Conservation (phyloP, 2,113 vertebrate genomes). For the Mus spicilegus region DNA sequence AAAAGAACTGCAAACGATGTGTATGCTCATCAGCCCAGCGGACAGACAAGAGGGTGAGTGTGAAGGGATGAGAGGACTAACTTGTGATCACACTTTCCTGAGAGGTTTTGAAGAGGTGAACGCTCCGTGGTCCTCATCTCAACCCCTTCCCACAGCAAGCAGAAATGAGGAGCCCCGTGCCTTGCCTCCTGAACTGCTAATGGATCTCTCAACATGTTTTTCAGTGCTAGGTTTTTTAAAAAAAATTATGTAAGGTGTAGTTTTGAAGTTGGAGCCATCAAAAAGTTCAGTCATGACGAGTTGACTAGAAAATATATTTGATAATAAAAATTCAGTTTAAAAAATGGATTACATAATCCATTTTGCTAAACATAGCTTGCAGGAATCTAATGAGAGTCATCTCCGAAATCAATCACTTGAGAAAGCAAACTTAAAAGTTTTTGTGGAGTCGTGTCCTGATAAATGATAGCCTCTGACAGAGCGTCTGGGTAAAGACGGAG, state of each 20-base stretch:
- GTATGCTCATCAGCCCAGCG: neutral
- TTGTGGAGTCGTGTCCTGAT: constrained; percentile 72
- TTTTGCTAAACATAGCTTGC: constrained; percentile 82
- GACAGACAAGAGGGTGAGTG: neutral
- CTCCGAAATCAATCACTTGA: constrained; percentile 80
- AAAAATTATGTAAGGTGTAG: constrained; percentile 70
- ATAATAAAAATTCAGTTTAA: constrained; percentile 83
- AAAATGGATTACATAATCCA: constrained; percentile 85
- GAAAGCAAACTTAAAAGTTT: constrained; percentile 81
- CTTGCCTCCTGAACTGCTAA: constrained; percentile 64
- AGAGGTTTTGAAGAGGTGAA: neutral
- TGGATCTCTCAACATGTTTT: constrained; percentile 66
- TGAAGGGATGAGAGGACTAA: too few species aligned
- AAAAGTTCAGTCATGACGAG: constrained; percentile 84
- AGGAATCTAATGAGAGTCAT: constrained; percentile 82
- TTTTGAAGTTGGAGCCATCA: constrained; percentile 84
- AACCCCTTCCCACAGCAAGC: neutral
- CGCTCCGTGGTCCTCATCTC: too few species aligned
- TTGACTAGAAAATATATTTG: constrained; percentile 83
- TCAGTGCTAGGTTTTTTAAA: constrained; percentile 59
- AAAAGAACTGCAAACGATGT: neutral
- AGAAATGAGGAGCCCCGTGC: neutral
- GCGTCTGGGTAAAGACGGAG: constrained; percentile 65
- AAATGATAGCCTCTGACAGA: constrained; percentile 74
- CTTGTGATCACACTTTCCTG: fast-evolving